Evolutionary conservation across 1,140 invertebrate genomes (phyloP).

Genomic region (Drosophila quadrilineata): DNA sequence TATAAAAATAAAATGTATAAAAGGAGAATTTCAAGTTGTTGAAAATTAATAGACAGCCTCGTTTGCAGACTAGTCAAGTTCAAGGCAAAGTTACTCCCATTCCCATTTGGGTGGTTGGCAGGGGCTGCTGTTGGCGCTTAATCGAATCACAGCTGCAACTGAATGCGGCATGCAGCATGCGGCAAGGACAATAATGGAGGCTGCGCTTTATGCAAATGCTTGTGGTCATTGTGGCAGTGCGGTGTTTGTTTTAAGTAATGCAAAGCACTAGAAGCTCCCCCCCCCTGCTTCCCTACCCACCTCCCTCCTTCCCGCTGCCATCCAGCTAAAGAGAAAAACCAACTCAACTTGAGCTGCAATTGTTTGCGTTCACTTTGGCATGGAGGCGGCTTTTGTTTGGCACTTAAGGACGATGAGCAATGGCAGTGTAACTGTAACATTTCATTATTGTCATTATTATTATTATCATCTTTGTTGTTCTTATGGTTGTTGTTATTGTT

Average conservation of each 20-base stretch:
- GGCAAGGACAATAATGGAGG: constrained; percentile 50
- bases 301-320: neutral
- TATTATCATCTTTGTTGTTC: neutral
- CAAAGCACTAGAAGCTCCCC: constrained; percentile 10
- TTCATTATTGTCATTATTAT: constrained; percentile 63
- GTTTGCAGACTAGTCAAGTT: constrained; percentile 19
- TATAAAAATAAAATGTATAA: too few species aligned
- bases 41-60: too few species aligned
- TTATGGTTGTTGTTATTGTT: constrained; percentile 12
- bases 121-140: constrained; percentile 24
- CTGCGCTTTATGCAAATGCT: constrained; percentile 62
- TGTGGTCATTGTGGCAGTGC: constrained; percentile 47
- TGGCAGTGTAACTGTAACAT: constrained; percentile 56
- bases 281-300: neutral
- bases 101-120: neutral
- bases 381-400: constrained; percentile 42
- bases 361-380: constrained; percentile 30
- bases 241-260: constrained; percentile 37
- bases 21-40: too few species aligned
- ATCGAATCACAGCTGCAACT: constrained; percentile 53
- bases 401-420: constrained; percentile 46
- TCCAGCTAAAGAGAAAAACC: too few species aligned
- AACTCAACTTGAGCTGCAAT: too few species aligned
- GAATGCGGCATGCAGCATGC: too few species aligned
- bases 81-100: constrained; percentile 9